A percentile compares a stretch with the other conserved stretches of the same genome.
These are phyloP conservation scores for Actinostola sp. DNA, from an alignment of 92 coral and sea anemone genomes.

Conservation along the genomic window DNA sequence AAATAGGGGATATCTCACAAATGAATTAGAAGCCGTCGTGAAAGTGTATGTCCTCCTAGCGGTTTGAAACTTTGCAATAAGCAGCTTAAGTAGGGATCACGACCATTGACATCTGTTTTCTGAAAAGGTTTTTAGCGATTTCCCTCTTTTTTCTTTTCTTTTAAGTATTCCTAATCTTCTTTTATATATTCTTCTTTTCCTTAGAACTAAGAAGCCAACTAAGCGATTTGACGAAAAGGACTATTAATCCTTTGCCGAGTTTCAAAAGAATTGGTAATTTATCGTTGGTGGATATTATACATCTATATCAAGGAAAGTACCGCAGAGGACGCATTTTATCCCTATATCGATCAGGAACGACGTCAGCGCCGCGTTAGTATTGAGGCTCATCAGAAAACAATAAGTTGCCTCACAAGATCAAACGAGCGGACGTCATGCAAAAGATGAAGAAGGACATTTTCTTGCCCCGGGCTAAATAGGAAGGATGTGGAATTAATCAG, in stretches of 20 bases:
- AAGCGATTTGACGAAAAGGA: no score
- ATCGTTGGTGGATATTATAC: not conserved
- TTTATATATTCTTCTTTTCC: no score
- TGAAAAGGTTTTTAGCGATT: no score
- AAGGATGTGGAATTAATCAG: constrained; percentile 16
- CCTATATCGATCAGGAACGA: not conserved
- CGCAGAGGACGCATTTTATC: not conserved
- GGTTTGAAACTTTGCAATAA: no score
- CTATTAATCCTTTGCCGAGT: not conserved
- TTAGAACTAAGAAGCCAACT: no score
- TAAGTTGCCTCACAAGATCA: constrained; percentile 5
- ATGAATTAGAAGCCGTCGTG: no score
- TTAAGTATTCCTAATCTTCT: no score
- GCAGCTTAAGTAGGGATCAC: no score
- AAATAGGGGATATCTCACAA: no score
- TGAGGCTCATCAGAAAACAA: not conserved
- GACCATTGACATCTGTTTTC: no score
- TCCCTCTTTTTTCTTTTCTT: no score
- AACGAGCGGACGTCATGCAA: constrained; percentile 18
- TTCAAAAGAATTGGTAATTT: not conserved
- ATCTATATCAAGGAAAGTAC: not conserved
- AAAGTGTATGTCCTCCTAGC: no score
- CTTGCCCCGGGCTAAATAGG: constrained; percentile 20
- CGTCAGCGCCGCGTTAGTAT: not conserved
- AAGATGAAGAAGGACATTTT: not conserved